These are phyloP conservation scores for Atherinosoma microstoma DNA, from an alignment of 2,797 vertebrate genomes.

Conservation along the genomic window DNA sequence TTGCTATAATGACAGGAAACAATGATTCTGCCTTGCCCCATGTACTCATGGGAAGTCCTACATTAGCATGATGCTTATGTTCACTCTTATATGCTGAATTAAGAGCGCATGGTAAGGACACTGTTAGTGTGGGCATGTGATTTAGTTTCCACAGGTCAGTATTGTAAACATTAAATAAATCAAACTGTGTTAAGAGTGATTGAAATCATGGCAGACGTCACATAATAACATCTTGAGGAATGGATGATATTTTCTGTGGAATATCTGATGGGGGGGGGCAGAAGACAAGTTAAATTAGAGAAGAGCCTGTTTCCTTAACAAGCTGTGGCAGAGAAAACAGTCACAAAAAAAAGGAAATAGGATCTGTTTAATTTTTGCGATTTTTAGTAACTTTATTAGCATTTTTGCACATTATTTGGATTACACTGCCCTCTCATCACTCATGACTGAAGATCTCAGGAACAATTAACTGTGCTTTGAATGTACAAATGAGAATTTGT, in stretches of 20 bases:
- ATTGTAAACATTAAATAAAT: background rate
- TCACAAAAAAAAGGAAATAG: background rate
- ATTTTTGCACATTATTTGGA: background rate
- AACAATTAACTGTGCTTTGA: background rate
- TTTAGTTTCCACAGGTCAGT: constrained; percentile 7
- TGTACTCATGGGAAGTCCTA: constrained; percentile 68
- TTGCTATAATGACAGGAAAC: constrained; percentile 76
- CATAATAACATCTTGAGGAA: constrained; percentile 10
- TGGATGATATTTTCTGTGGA: background rate
- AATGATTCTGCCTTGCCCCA: constrained; percentile 63
- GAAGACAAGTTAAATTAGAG: background rate
- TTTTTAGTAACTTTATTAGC: background rate
- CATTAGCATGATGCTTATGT: constrained; percentile 65
- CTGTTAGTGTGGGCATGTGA: constrained; percentile 9
- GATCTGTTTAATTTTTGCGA: background rate
- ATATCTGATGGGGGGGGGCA: background rate
- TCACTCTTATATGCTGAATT: constrained; percentile 53
- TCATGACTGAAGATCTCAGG: background rate
- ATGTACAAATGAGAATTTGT: background rate
- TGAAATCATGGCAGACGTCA: background rate
- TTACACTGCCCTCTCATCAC: background rate
- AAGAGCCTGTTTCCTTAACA: constrained; percentile 4
- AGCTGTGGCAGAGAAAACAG: background rate
- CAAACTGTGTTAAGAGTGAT: background rate
- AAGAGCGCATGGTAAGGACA: constrained; percentile 44